Percentiles rank a stretch among this genome's conserved stretches.
Conservation (phyloP, 2,888 invertebrate species). For the Eristalis tenax region DNA sequence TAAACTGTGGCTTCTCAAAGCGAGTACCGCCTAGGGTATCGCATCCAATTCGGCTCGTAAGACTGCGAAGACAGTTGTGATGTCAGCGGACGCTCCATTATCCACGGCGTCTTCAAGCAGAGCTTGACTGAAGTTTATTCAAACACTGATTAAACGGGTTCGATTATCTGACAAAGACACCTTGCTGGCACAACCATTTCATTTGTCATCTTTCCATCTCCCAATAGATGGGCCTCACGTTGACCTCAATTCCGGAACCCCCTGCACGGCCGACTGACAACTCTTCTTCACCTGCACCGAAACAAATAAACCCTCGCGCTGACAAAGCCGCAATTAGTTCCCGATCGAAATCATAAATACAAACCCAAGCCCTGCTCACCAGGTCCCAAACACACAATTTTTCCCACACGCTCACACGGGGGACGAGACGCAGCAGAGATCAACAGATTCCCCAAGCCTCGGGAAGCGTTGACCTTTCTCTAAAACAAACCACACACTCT, state of each 20-base stretch:
- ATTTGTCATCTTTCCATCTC: not conserved
- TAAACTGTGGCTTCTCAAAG: too few relatives aligned
- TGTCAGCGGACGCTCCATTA: too few relatives aligned
- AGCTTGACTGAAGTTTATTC: not conserved
- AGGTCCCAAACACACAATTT: not conserved
- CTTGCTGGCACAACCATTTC: not conserved
- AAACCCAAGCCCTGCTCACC: not conserved
- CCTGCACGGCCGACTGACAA: not conserved
- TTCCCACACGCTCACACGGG: not conserved
- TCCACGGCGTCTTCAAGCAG: too few relatives aligned
- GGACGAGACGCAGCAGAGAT: not conserved
- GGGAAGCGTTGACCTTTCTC: not conserved
- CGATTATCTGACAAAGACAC: not conserved
- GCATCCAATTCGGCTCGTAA: too few relatives aligned
- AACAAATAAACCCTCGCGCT: too few relatives aligned
- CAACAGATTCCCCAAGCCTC: not conserved
- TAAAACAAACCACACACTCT: not conserved
- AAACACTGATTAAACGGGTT: not conserved
- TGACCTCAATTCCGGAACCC: not conserved
- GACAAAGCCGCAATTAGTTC: not conserved
- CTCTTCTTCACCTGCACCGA: too few relatives aligned
- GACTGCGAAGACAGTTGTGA: too few relatives aligned
- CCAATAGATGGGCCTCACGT: not conserved
- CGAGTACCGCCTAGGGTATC: too few relatives aligned
- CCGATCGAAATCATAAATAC: not conserved